Evolutionary conservation across 2,113 vertebrate species (phyloP).

Genomic region (Proterorhinus semilunaris): DNA sequence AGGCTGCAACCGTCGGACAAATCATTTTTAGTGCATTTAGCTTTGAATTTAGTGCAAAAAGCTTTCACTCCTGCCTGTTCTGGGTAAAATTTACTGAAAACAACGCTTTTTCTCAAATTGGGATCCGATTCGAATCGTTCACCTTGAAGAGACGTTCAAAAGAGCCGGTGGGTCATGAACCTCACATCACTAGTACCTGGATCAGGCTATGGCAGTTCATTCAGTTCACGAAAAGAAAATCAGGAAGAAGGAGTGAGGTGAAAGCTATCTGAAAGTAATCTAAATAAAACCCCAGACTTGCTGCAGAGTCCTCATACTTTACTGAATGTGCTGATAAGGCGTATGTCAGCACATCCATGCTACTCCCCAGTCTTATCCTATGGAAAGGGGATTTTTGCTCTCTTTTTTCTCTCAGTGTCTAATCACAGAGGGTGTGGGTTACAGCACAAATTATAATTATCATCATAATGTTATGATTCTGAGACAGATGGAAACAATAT

Average conservation of each 20-base stretch:
- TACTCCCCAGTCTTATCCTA: not conserved
- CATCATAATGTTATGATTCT: slow-evolving; percentile 3
- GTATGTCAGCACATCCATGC: not conserved
- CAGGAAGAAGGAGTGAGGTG: slow-evolving; percentile 12
- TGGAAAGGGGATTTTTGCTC: slow-evolving; percentile 10
- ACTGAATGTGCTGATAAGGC: slow-evolving; percentile 5
- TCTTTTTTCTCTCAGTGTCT: not conserved
- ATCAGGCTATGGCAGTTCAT: not conserved
- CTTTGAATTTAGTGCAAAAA: no score
- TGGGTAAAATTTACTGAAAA: no score
- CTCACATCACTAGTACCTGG: no score
- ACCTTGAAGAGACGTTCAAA: no score
- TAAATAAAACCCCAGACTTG: slow-evolving; percentile 14
- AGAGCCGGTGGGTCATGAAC: no score
- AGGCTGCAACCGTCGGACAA: no score
- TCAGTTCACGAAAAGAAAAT: slow-evolving; percentile 24
- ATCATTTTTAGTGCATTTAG: no score
- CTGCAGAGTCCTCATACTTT: slow-evolving; percentile 1
- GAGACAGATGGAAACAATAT: slow-evolving; percentile 39
- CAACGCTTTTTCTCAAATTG: no score
- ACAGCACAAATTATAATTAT: slow-evolving; percentile 2
- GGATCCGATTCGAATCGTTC: no score
- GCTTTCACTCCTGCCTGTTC: no score
- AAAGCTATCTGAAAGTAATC: slow-evolving; percentile 1
- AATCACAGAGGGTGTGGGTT: slow-evolving; percentile 5